Evolutionary conservation across 2,888 invertebrate genomes (phyloP), one percentile per base, ranked within the genome.

Genomic region (Endomychus coccineus): DNA sequence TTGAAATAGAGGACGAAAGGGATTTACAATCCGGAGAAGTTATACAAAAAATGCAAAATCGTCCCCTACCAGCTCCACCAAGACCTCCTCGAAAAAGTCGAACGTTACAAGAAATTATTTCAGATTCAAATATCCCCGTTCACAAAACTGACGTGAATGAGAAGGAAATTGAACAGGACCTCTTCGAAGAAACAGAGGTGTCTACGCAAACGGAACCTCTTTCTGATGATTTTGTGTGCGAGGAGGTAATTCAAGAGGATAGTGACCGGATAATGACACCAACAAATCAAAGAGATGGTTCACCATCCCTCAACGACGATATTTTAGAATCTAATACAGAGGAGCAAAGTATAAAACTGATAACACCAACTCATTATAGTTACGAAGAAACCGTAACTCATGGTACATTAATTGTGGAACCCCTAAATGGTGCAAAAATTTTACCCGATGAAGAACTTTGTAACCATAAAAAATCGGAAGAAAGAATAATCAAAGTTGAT

Each of bases 131-230:
- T 36, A 55, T n/a, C n/a, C n/a, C n/a, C n/a, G n/a, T n/a, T n/a
- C n/a, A 25, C 5, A 27, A 34, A 4, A 19, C 17, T 2, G 21
- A 25, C 11, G 15, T 5, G 12, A 25, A 50, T 28, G 44, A 31
- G 40, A 39, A 27, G 35, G 36, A 16, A 46, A 10, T 6, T 10
- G 7, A 39, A 25, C 21, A 34, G 32, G 38, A 37, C 29, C n/a
- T 30, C 11, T 4, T 68, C 44, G 59, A 73, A 42, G 85, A 85
- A 63, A 78, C 78, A 14, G 83, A 83, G 55, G 80, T 83, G 3
- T 86, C 84, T 1, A 86, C 85, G 1, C 88, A 89, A 66, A 89
- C 88, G 0, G 88, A 89, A 64, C 86, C 87, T 0, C 61, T 88
- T 25, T 84, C 85, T 0, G 85, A 86, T 50, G 86, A 85, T 50